Evolutionary conservation across 2,797 vertebrate genomes (phyloP).

Genomic region (Eulemur coronatus): DNA sequence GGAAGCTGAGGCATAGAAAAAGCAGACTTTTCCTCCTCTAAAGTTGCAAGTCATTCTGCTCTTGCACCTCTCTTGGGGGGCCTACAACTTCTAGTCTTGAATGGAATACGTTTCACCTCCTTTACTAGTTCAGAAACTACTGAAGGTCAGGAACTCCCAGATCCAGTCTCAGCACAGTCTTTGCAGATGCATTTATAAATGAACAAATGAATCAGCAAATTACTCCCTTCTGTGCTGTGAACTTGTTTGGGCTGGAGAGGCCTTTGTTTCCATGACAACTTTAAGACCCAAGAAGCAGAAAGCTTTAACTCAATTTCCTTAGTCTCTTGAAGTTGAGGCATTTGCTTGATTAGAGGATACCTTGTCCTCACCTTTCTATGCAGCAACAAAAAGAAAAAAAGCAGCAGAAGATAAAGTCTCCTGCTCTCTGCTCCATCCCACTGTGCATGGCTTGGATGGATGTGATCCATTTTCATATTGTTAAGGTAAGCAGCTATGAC

Average conservation of each 20-base stretch:
- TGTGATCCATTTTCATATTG: not conserved
- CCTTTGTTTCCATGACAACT: constrained; percentile 59
- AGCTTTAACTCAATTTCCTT: constrained; percentile 29
- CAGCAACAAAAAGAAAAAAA: not conserved
- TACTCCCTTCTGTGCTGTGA: not conserved
- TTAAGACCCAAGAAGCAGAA: constrained; percentile 1
- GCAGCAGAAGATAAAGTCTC: not conserved
- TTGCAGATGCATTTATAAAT: constrained; percentile 13
- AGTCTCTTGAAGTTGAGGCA: not conserved
- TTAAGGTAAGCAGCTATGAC: not conserved
- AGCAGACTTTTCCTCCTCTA: not conserved
- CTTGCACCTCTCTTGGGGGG: not conserved
- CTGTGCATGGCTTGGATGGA: not conserved
- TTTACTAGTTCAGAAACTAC: not conserved
- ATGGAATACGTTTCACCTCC: not conserved
- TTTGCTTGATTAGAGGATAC: not conserved
- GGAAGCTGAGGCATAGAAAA: not conserved
- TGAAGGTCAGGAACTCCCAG: not conserved
- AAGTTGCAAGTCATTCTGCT: not conserved
- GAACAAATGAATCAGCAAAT: not conserved
- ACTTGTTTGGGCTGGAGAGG: not conserved
- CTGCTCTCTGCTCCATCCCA: not conserved
- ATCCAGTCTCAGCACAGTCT: not conserved
- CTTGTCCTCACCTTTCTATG: not conserved
- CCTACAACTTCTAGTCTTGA: not conserved